Evolutionary conservation across 1,140 invertebrate species (phyloP).

Genomic region (Calycopis cecrops): DNA sequence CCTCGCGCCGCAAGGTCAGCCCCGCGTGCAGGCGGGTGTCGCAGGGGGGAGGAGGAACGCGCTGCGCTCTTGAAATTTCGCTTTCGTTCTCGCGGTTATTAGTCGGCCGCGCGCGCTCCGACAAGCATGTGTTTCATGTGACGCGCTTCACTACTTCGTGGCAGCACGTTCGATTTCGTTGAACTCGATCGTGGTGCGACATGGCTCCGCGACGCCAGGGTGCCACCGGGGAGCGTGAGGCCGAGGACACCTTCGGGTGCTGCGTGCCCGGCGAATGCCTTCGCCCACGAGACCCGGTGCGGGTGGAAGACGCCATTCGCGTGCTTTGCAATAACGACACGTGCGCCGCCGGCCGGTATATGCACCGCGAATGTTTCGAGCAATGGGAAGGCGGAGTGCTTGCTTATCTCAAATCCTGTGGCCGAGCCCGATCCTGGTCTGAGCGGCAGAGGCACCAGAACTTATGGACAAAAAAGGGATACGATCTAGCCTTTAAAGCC

Average conservation of each 20-base stretch:
- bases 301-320: constrained; percentile 83
- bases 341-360: constrained; percentile 90
- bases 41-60: constrained; percentile 57
- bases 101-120: constrained; percentile 73
- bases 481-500: constrained; percentile 93
- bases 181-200: constrained; percentile 46
- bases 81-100: constrained; percentile 74
- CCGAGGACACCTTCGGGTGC: constrained; percentile 77
- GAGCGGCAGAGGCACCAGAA: constrained; percentile 95
- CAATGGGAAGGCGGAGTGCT: constrained; percentile 93
- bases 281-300: constrained; percentile 81
- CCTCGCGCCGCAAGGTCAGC: constrained; percentile 60
- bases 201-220: constrained; percentile 72
- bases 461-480: constrained; percentile 97
- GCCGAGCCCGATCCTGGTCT: constrained; percentile 93
- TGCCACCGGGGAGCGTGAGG: constrained; percentile 67
- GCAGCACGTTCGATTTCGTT: constrained; percentile 65
- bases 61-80: constrained; percentile 76
- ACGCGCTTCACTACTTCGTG: constrained; percentile 48
- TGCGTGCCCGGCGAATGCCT: constrained; percentile 90
- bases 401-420: constrained; percentile 91
- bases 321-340: constrained; percentile 97
- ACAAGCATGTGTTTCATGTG: constrained; percentile 65
- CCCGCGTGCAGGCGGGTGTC: constrained; percentile 53
- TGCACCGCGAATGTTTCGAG: constrained; percentile 97